A percentile compares a stretch with the other conserved stretches of the same genome.
Conservation (phyloP, 2,888 invertebrate species). For the Adela reaumurella region DNA sequence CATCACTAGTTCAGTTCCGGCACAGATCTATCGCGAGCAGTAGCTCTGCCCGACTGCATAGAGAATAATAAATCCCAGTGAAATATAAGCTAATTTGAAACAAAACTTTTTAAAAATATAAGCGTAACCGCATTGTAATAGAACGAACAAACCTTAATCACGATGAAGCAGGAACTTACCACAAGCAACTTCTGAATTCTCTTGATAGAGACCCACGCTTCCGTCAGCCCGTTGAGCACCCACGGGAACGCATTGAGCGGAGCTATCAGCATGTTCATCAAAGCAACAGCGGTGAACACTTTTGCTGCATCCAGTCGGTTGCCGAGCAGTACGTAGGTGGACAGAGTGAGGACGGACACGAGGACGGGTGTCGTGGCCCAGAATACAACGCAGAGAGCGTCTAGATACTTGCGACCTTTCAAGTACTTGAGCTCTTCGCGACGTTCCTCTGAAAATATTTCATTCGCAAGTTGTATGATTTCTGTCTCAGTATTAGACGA, state of each 20-base stretch:
- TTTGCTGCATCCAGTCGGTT: slow-evolving; percentile 76
- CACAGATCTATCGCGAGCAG: too few relatives aligned
- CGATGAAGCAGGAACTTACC: too few relatives aligned
- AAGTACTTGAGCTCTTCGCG: slow-evolving; percentile 72
- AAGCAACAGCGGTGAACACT: slow-evolving; percentile 89
- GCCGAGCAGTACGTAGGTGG: slow-evolving; percentile 73
- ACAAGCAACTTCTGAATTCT: slow-evolving; percentile 79
- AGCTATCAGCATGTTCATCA: slow-evolving; percentile 93
- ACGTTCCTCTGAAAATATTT: slow-evolving; percentile 52
- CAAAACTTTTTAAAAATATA: too few relatives aligned
- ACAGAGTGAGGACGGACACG: slow-evolving; percentile 80
- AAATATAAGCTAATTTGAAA: too few relatives aligned
- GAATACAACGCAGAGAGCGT: slow-evolving; percentile 96
- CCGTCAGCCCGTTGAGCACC: slow-evolving; percentile 94
- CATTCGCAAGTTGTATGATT: too few relatives aligned
- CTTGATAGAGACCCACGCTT: slow-evolving; percentile 92
- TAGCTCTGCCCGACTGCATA: too few relatives aligned
- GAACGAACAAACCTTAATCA: too few relatives aligned
- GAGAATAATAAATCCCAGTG: too few relatives aligned
- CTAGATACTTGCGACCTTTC: slow-evolving; percentile 87
- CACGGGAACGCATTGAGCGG: slow-evolving; percentile 98
- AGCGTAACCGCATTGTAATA: too few relatives aligned
- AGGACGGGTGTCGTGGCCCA: slow-evolving; percentile 98
- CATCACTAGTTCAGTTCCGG: too few relatives aligned
- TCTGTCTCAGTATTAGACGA: too few relatives aligned